Evolutionary conservation across 2,797 vertebrate genomes (phyloP).

Genomic region (Poeciliopsis turneri): DNA sequence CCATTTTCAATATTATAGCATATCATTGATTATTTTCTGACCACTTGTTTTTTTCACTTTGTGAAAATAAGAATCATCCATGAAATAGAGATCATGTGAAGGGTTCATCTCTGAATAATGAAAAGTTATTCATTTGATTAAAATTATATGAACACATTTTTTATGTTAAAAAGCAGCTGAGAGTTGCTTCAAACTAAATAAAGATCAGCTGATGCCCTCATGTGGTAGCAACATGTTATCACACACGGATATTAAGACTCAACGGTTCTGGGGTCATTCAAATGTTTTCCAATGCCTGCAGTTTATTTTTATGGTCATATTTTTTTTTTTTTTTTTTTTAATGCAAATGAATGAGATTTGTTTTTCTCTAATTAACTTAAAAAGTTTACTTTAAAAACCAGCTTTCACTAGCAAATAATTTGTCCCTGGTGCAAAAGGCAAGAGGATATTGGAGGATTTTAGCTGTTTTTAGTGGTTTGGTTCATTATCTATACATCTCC

Average conservation of each 20-base stretch:
- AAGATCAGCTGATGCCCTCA: constrained; percentile 30
- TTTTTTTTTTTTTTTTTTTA: not conserved
- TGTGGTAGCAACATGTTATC: not conserved
- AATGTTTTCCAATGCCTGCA: not conserved
- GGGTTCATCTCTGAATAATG: not conserved
- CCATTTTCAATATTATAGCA: not conserved
- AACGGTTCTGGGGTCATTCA: not conserved
- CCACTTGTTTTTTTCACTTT: not conserved
- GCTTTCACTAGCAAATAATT: not conserved
- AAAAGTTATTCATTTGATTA: not conserved
- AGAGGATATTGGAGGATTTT: not conserved
- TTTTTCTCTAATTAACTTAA: not conserved
- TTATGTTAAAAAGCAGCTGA: not conserved
- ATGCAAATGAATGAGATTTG: not conserved
- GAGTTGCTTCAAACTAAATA: not conserved
- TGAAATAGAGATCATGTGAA: not conserved
- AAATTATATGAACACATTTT: not conserved
- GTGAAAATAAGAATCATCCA: not conserved
- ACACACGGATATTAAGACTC: not conserved
- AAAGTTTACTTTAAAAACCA: not conserved
- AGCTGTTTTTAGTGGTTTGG: not conserved
- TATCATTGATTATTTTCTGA: not conserved
- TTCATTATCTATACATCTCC: not conserved
- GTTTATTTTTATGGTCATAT: not conserved
- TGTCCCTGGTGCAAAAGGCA: not conserved